Conservation (phyloP, 2,888 invertebrate species). For the Drosophila barbarae region DNA sequence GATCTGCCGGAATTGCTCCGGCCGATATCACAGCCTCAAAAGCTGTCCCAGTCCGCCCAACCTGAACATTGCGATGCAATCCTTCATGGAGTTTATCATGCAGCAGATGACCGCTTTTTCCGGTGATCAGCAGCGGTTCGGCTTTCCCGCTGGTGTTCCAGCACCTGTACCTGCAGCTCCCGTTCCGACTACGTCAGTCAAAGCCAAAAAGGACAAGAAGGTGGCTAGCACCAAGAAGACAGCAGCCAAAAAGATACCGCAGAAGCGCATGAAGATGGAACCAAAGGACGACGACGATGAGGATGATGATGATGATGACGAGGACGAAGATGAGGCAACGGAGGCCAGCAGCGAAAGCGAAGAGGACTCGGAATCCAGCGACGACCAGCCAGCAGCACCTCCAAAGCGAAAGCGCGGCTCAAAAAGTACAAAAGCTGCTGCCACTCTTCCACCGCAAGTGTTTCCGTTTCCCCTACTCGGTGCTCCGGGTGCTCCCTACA, state of each 20-base stretch:
- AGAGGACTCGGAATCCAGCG: slow-evolving; percentile 51
- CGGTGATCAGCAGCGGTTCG: slow-evolving; percentile 54
- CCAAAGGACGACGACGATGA: slow-evolving; percentile 31
- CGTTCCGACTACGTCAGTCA: slow-evolving; percentile 9
- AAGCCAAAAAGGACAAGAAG: slow-evolving; percentile 51
- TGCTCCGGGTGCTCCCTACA: slow-evolving; percentile 57
- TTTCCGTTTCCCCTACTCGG: slow-evolving; percentile 59
- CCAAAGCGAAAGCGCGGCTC: slow-evolving; percentile 56
- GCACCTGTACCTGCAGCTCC: slow-evolving; percentile 1
- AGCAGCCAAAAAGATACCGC: slow-evolving; percentile 35
- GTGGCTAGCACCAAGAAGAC: slow-evolving; percentile 14
- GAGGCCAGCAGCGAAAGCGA: slow-evolving; percentile 41
- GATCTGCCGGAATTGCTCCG: slow-evolving; percentile 77
- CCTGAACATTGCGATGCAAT: slow-evolving; percentile 71
- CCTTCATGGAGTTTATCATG: slow-evolving; percentile 77
- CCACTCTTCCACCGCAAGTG: slow-evolving; percentile 33
- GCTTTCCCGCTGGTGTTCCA: slow-evolving; percentile 31
- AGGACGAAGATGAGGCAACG: slow-evolving; percentile 42
- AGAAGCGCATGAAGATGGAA: slow-evolving; percentile 52
- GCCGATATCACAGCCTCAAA: slow-evolving; percentile 68
- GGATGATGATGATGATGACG: slow-evolving; percentile 38
- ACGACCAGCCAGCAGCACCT: slow-evolving; percentile 33
- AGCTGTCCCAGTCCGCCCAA: slow-evolving; percentile 75
- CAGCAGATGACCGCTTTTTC: slow-evolving; percentile 67
- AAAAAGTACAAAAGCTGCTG: slow-evolving; percentile 25